phyloP scores from a whole-genome alignment of 2,797 vertebrate species.

The Linurgus olivaceus region DNA sequence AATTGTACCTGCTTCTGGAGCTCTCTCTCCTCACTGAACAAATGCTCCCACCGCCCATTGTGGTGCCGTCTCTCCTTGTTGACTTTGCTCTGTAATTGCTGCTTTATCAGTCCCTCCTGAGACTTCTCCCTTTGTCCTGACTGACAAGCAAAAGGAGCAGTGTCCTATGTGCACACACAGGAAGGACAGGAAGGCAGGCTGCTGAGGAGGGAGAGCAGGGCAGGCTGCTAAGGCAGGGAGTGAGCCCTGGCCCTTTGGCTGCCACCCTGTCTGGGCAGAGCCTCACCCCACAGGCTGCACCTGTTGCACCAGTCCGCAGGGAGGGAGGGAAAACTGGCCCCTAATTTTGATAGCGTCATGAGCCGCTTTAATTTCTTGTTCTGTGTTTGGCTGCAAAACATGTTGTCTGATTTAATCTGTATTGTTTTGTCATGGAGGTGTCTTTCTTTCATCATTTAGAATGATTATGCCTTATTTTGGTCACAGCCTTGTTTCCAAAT shows the following conservation, averaged over 20 bases:
- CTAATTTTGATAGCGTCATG: neutral
- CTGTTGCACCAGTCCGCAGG: neutral
- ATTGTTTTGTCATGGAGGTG: neutral
- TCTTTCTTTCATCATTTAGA: neutral
- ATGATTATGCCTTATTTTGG: neutral
- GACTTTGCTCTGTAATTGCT: constrained; percentile 53
- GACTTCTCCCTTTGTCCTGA: neutral
- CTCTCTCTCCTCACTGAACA: constrained; percentile 3
- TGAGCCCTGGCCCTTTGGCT: neutral
- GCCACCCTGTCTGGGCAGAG: neutral
- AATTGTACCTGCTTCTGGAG: constrained; percentile 16
- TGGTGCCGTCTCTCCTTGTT: constrained; percentile 62
- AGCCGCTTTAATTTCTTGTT: neutral
- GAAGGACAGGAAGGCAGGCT: neutral
- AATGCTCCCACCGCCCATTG: neutral
- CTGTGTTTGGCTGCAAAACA: neutral
- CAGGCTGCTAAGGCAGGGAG: neutral
- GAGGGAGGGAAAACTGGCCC: neutral
- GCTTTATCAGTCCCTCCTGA: constrained; percentile 47
- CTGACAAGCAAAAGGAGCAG: neutral
- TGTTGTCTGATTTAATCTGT: neutral
- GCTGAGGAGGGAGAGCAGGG: neutral
- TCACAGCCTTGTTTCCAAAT: neutral
- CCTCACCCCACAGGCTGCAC: neutral
- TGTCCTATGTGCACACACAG: fast-evolving